These are phyloP conservation scores for Melolontha melolontha DNA, from an alignment of 2,888 invertebrate genomes.

Conservation along the genomic window DNA sequence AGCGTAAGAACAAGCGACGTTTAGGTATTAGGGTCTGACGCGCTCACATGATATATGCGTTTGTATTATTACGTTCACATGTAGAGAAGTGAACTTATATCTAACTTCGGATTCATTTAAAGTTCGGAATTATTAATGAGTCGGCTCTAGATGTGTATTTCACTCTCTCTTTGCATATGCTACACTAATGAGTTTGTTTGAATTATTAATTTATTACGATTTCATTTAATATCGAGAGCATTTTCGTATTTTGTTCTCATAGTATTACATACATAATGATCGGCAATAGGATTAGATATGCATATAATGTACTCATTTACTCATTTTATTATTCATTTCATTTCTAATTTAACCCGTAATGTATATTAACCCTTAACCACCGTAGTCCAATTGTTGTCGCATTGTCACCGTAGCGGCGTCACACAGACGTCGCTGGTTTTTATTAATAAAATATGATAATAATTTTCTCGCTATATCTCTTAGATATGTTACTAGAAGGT, in stretches of 20 bases:
- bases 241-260: slow-evolving; percentile 17
- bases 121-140: slow-evolving; percentile 64
- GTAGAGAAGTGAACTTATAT: slow-evolving; percentile 58
- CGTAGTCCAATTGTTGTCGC: too few relatives aligned
- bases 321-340: slow-evolving; percentile 19
- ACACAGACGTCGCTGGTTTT: too few relatives aligned
- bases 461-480: too few relatives aligned
- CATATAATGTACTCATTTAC: slow-evolving; percentile 11
- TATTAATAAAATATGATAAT: too few relatives aligned
- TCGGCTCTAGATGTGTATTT: slow-evolving; percentile 60
- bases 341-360: slow-evolving; percentile 23
- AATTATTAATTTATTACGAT: slow-evolving; percentile 64
- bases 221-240: slow-evolving; percentile 55
- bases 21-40: slow-evolving; percentile 53
- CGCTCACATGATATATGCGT: slow-evolving; percentile 55
- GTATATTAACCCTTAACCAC: slow-evolving; percentile 19
- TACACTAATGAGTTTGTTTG: slow-evolving; percentile 63
- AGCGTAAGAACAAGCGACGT: slow-evolving; percentile 49
- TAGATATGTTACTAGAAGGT: too few relatives aligned
- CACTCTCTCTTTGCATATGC: slow-evolving; percentile 57
- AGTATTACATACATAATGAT: slow-evolving; percentile 4
- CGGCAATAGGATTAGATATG: slow-evolving; percentile 6
- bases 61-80: slow-evolving; percentile 61
- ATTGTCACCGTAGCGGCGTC: too few relatives aligned
- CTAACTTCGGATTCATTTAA: slow-evolving; percentile 63